Evolutionary conservation across 2,797 vertebrate genomes (phyloP), one percentile per base, ranked within the genome.

Genomic region (Pachyuromys duprasi): DNA sequence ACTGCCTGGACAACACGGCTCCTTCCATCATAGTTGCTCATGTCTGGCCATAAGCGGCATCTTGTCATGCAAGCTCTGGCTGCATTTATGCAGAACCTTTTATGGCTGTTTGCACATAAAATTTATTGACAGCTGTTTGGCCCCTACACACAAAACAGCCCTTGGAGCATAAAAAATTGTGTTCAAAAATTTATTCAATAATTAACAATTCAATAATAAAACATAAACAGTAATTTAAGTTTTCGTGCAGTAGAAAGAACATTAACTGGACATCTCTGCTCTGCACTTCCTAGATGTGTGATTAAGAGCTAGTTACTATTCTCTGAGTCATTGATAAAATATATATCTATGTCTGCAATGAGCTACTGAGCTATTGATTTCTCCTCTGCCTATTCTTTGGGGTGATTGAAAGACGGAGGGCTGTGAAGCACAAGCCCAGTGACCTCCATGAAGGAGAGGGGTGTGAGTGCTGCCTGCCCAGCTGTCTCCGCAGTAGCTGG

Each of bases 41-140:
- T 70, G 26, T 81, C 20, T 76, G 86, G 65, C 75, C 9, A 11
- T 22, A 24, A 55, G 8, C 0, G 2, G 45, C 55, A 24, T 93
- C 45, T 86, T 39, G 3, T 24, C 45, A 31, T 55, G 39, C 62
- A 31, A 1, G 0, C 24, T 55, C 45, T 31, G 28, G 33, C 76
- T 62, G 28, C 26, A 63, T 55, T 83, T 53, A 76, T 72, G 63
- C 6, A 67, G 63, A 53, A 67, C 42, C 75, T 84, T 80, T 22
- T 28, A 26, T 26, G 42, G 96, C 99, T 99, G 99, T 99, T 99
- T 99, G 99, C 98, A 98, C 98, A 97, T 99, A 99, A 99, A 98
- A 98, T 99, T 99, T 99, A 99, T 99, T 99, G 98, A 99, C 97
- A 99, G 99, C 98, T 95, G 98, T 99, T 99, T 99, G 99, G 99